Conservation (phyloP, 2,888 invertebrate genomes). For the Dicranocentrus wangi region DNA sequence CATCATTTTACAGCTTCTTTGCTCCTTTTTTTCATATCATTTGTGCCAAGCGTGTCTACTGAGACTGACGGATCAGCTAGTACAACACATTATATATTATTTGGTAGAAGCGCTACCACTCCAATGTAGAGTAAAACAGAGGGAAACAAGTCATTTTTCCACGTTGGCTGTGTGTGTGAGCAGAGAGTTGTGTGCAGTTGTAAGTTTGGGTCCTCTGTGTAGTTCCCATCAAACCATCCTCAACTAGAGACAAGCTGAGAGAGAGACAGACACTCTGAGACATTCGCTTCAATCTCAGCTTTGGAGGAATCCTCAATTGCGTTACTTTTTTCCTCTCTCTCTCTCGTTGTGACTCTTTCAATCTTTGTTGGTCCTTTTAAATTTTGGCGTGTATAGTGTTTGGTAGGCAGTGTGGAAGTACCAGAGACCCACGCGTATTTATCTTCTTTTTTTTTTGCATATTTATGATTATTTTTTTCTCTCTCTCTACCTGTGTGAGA, state of each 20-base stretch:
- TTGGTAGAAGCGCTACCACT: background rate
- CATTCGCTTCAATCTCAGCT: no score
- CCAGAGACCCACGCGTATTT: conserved; percentile 9
- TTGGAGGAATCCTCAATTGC: no score
- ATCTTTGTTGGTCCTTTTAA: no score
- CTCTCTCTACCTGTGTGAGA: background rate
- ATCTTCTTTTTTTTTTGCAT: conserved; percentile 1
- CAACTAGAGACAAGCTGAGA: no score
- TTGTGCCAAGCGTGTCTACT: background rate
- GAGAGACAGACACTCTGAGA: no score
- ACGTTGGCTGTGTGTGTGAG: no score
- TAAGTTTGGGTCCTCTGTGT: no score
- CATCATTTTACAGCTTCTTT: background rate
- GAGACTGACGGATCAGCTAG: background rate
- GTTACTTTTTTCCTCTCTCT: background rate
- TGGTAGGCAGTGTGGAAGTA: background rate
- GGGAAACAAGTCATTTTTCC: conserved; percentile 11
- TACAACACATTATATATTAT: background rate
- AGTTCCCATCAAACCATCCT: no score
- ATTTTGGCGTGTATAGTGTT: no score
- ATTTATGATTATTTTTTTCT: conserved; percentile 1
- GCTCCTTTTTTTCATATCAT: background rate
- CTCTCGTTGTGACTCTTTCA: background rate
- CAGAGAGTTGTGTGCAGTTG: no score
- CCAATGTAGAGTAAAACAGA: background rate